phyloP scores from a whole-genome alignment of 2,888 invertebrate species.

The Iphiclides podalirius region DNA sequence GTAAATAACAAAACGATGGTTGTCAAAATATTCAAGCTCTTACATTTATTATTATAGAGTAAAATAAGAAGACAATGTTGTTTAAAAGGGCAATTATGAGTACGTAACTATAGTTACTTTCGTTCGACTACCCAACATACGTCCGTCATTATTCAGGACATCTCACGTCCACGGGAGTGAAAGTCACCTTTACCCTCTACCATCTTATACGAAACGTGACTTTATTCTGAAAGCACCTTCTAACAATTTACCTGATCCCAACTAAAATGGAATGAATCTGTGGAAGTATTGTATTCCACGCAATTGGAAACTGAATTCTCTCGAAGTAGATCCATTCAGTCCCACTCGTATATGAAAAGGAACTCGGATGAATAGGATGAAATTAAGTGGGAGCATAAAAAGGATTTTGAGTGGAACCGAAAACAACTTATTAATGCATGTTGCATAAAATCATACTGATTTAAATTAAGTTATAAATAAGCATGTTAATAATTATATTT shows the following conservation, averaged over 20 bases:
- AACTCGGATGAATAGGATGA: background rate
- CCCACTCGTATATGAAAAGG: slow-evolving; percentile 1
- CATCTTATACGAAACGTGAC: slow-evolving; percentile 67
- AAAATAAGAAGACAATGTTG: too few species aligned
- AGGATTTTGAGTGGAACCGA: too few species aligned
- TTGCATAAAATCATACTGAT: too few species aligned
- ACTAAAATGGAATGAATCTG: slow-evolving; percentile 52
- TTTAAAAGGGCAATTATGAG: too few species aligned
- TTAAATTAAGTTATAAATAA: too few species aligned
- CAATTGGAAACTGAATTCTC: slow-evolving; percentile 28
- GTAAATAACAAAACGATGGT: too few species aligned
- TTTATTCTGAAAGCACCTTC: slow-evolving; percentile 62
- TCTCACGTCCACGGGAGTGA: slow-evolving; percentile 32
- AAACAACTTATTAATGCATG: too few species aligned
- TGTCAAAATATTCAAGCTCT: too few species aligned
- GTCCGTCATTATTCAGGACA: slow-evolving; percentile 40
- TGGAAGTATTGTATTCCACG: slow-evolving; percentile 47
- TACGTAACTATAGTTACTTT: too few species aligned
- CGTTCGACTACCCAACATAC: slow-evolving; percentile 30
- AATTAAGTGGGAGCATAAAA: background rate
- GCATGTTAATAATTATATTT: too few species aligned
- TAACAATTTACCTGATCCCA: slow-evolving; percentile 56
- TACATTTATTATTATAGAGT: too few species aligned
- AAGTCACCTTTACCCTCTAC: slow-evolving; percentile 42
- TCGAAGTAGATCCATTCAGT: slow-evolving; percentile 16